Conservation (phyloP, 2,113 vertebrate genomes). For the rat (Rattus norvegicus) region DNA sequence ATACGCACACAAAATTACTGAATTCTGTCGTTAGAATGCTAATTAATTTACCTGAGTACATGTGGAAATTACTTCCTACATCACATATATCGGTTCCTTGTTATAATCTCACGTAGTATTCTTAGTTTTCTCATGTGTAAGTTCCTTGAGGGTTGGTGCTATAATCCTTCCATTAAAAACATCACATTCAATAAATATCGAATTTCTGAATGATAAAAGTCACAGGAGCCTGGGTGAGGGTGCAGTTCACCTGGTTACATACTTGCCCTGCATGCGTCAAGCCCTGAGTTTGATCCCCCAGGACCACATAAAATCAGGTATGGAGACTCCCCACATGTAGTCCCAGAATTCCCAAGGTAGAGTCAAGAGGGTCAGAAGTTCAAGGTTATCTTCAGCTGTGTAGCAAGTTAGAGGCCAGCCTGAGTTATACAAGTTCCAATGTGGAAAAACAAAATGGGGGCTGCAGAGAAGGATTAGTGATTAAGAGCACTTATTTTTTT, state of each 20-base stretch:
- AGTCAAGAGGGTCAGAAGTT: neutral
- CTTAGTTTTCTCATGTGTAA: slow-evolving; percentile 6
- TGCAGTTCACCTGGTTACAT: neutral
- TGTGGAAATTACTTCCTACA: neutral
- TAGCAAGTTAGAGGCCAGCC: neutral
- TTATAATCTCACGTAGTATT: slow-evolving; percentile 17
- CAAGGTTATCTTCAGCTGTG: neutral
- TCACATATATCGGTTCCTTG: neutral
- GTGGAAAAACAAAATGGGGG: neutral
- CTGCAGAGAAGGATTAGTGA: neutral
- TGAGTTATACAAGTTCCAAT: neutral
- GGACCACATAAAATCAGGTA: neutral
- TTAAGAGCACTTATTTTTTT: neutral
- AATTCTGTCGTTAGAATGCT: slow-evolving; percentile 28
- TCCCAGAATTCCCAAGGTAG: neutral
- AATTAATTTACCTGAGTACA: neutral
- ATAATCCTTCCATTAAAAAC: neutral
- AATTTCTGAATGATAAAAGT: neutral
- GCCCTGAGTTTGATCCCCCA: neutral
- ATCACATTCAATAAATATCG: neutral
- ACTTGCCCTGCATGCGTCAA: neutral
- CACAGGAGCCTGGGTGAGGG: neutral
- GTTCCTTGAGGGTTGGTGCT: neutral
- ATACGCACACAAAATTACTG: neutral
- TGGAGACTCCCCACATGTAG: neutral